These are phyloP conservation scores for Hipparchia semele DNA, from an alignment of 2,888 invertebrate species.

Conservation along the genomic window DNA sequence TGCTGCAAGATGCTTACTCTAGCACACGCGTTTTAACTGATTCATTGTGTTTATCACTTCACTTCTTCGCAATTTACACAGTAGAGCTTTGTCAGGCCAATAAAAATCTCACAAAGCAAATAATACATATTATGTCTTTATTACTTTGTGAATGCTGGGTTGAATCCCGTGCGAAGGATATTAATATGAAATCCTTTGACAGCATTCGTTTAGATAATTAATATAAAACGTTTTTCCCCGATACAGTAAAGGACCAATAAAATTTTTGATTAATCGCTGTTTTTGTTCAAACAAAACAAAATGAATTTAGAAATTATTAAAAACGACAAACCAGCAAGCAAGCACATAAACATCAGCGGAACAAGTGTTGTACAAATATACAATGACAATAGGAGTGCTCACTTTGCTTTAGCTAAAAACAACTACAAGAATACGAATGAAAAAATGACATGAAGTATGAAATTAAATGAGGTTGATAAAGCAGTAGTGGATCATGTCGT, in stretches of 20 bases:
- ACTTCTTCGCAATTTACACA: no score
- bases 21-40: no score
- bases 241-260: not conserved
- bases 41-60: no score
- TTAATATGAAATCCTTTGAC: not conserved
- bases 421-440: not conserved
- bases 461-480: not conserved
- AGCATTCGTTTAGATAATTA: not conserved
- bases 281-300: constrained; percentile 5
- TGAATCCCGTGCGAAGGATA: no score
- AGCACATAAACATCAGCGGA: constrained; percentile 19
- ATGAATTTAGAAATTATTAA: not conserved
- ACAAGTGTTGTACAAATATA: not conserved
- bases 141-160: no score
- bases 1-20: no score
- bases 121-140: no score
- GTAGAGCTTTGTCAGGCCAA: no score
- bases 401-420: not conserved
- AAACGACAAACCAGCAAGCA: constrained; percentile 20
- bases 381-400: not conserved
- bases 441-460: not conserved
- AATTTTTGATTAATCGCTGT: constrained; percentile 10
- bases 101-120: no score
- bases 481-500: not conserved
- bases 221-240: not conserved